Base-by-base conservation (phyloP, 35 echinoderm and acorn worm genomes). In the Apostichopus californicus region DNA sequence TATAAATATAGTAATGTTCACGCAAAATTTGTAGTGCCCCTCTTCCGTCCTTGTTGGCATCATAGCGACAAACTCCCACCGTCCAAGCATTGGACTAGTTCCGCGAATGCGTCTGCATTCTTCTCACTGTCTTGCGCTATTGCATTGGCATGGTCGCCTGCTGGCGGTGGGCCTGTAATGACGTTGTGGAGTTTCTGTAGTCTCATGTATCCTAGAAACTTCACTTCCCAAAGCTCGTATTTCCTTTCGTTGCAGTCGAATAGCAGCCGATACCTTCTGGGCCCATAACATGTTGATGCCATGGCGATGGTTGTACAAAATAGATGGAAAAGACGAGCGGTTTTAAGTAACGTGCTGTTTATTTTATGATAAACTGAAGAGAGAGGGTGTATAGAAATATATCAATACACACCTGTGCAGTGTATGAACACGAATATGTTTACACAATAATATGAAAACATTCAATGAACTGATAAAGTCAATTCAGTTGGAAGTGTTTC, bases 81-180 rank as follows among this genome's bases (percentile, higher is more conserved):
- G 8, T 92, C 90, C 1, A 92, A 59, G 17, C 57, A 83, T 10
- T 92, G 89, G 6, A 81, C 25, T 26, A 92, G 15, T 82, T 92
- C 54, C 17, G 78, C 90, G 46, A 81, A 92, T 7, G 18, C 52
- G 10, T 83, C 90, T 83, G 57, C 90, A 26, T 92, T 92, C 65
- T 92, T 83, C 5, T 83, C 78, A 24, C 14, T 8, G 73, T 46
- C 59, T 9, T 54, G 1, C 9, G 56, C 20, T 11, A 5, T 87
- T 4, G 66, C 64, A 59, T 8, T 53, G 4, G 80, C 55, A 87
- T 57, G 15, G 85, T 87, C 9, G 54, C 57, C 55, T 88, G 46
- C 54, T 90, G 15, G 8, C 64, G 28, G 28, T 34, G 28, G 28
- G 28, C 28, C 28, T 34, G 28, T 34, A 2, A 34, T 34, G 28